Evolutionary conservation across 2,888 invertebrate genomes (phyloP), one percentile per base, ranked within the genome.

Genomic region (Lithodes maja): DNA sequence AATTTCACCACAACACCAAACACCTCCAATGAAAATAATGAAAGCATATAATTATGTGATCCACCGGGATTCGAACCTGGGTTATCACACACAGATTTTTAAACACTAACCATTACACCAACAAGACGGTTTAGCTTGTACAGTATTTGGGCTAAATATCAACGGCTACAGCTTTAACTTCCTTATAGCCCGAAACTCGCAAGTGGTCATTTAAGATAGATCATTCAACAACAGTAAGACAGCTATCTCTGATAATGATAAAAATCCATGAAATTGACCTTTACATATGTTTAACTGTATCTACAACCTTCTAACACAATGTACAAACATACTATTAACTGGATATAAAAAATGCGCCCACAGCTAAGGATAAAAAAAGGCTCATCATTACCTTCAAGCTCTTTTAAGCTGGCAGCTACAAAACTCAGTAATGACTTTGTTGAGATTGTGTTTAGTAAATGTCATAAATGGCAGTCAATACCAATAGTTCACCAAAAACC

Each of bases 321-420:
- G 84, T 88, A 88, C 88, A 84, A 88, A 88, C 88, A 88, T 79
- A 69, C 88, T 88, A 84, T 78, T 88, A 88, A 80, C 88, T 84
- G 84, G 79, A 84, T 88, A 88, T 88, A 83, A 88, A 88, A 88
- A 88, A 83, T 80, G 88, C 80, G 84, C 88, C 88, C 88, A 88
- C 88, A 83, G 88, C 80, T 83, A 88, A 88, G 88, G 88, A 88
- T 88, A 80, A 88, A 88, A 33, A 88, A 86, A 86, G 86, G 86
- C 86, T 86, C 85, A 80, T 86, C 71, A 80, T 86, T 86, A 86
- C 86, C 79, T 71, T 86, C 86, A 86, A 86, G 80, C 86, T 86
- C 33, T 86, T 79, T 71, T 80, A 78, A 86, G 79, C 79, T 78
- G 79, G 86, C 80, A 79, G 68, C 86, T 79, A 71, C 68, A 80